Conservation (phyloP, 1,140 invertebrate species). For the Pseudomyrmex flavicornis region DNA sequence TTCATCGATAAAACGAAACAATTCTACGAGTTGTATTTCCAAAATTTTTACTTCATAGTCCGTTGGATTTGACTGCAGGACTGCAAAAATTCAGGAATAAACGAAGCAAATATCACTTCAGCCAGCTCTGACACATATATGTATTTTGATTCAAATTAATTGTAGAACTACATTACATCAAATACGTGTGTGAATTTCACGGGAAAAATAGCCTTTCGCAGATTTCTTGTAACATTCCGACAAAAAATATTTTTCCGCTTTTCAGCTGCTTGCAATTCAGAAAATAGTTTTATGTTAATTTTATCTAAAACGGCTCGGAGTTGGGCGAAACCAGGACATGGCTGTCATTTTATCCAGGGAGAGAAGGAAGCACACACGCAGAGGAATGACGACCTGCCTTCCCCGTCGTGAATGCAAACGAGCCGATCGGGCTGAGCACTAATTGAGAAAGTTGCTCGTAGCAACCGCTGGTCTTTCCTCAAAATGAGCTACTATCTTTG, state of each 20-base stretch:
- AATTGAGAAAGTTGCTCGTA: slow-evolving; percentile 76
- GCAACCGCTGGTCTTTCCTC: slow-evolving; percentile 43
- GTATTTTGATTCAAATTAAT: neutral
- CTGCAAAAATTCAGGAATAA: neutral
- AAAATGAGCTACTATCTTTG: slow-evolving; percentile 53
- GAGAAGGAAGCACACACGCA: neutral
- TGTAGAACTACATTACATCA: neutral
- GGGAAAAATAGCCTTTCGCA: neutral
- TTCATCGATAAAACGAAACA: slow-evolving; percentile 2
- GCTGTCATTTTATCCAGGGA: neutral
- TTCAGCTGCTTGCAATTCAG: neutral
- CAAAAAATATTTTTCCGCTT: no score
- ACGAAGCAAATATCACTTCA: slow-evolving; percentile 11
- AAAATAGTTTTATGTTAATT: neutral
- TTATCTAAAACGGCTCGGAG: neutral
- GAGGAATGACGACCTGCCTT: neutral
- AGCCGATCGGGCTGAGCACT: slow-evolving; percentile 73
- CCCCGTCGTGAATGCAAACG: slow-evolving; percentile 76
- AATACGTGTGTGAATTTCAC: neutral
- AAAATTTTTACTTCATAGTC: slow-evolving; percentile 15
- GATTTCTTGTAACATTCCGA: no score
- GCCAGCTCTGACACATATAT: neutral
- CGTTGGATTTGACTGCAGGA: neutral
- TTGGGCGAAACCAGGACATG: neutral
- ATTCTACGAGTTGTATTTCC: neutral